Base-by-base conservation (phyloP, 2,888 invertebrate genomes). In the Lamproptera curius region DNA sequence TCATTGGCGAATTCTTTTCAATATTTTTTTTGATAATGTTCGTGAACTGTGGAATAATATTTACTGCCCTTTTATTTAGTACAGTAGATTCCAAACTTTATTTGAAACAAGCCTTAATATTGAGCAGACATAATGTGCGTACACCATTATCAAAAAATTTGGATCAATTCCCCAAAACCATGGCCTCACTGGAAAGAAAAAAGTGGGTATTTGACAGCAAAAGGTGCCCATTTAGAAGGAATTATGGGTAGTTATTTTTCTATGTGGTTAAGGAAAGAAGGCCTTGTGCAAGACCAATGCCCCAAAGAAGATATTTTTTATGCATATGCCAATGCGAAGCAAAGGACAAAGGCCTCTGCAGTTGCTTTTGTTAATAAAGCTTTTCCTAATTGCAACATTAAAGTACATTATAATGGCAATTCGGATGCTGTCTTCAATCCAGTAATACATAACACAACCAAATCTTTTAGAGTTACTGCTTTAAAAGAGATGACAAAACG, bases 91-190 rank as follows among this genome's bases (percentile, higher is more conserved):
- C 38, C 50, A 31, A 41, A 43, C n/a, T 35, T 26, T 16, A 13
- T 23, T 58, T 81, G n/a, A 58, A 70, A 51, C 68, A 77, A 70
- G 72, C 77, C 11, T 53, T 80, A 1, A 72, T 80, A 52, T 51
- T 81, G 16, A 81, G 81, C 45, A 73, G 83, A 37, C 83, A 83
- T 58, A 76, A 75, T 59, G 71, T 78, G 9, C 59, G 83, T 38
- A 74, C 78, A 37, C 83, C 83, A 51, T 64, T 80, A 56, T 70
- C 78, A 8, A 62, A 67, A 54, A 63, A 70, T 44, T 60, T 82
- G 31, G 54, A 53, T 11, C 58, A 66, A 50, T 62, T 70, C 76
- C 3, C 74, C 77, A 0, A 73, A 70, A 35, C 36, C 52, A 1
- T 83, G 83, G 83, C 83, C 83, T 0, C 17, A 52, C 14, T 83